Base-by-base conservation (phyloP, 2,797 vertebrate genomes). In the Poeciliopsis gracilis region DNA sequence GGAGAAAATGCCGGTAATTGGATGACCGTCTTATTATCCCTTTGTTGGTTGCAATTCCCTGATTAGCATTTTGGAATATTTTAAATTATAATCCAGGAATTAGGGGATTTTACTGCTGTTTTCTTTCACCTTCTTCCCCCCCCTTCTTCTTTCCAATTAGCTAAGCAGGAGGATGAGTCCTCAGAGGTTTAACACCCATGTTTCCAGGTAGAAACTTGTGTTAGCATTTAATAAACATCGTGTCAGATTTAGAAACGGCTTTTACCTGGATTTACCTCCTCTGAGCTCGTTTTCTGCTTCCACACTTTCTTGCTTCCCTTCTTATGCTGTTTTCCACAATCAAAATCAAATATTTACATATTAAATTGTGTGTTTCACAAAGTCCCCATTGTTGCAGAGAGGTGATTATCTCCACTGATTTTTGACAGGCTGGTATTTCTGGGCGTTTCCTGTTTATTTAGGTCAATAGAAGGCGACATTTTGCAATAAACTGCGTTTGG, bases 401-500 rank as follows among this genome's bases (percentile, higher is more conserved):
- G 94, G 95, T 91, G 93, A 94, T 95, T 94, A 96, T 96, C 96
- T 93, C 91, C 90, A 91, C 92, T 94, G 95, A 96, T 92, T 91
- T 89, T 84, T 76, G 92, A 94, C 70, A 90, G 96, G 94, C 96
- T 94, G 91, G 87, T 92, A 89, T 97, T 97, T 92, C 91, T 95
- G 92, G 84, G 38, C 82, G 92, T 94, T 97, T 97, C 96, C 95
- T 97, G 96, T 97, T 97, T 97, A 96, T 96, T 96, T 95, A 90
- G 95, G 89, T 91, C 96, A 96, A 96, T 94, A 91, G 86, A 57
- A 79, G 82, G 49, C 82, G 82, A 80, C 71, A 72, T 38, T 51
- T 10, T 57, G 74, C 71, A 72, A 49, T 80, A 86, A 86, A 91
- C 87, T 16, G 76, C 13, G 20, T 76, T 55, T 18, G 73, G 77